Conservation (phyloP, 2,113 vertebrate species). For the Galemys pyrenaicus region DNA sequence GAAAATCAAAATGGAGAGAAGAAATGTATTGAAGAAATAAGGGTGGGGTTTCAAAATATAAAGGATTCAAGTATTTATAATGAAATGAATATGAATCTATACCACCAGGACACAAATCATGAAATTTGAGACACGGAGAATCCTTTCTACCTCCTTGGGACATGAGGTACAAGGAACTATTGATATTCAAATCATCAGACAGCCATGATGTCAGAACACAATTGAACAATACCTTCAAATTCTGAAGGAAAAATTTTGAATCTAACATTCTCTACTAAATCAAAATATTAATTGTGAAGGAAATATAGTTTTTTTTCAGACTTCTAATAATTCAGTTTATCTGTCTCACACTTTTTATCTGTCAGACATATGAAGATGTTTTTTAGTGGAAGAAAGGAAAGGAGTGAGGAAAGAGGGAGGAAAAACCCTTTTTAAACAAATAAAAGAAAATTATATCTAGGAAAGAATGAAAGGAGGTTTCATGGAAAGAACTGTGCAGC, state of each 20-base stretch:
- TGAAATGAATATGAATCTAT: neutral
- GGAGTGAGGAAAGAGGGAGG: neutral
- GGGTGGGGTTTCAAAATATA: neutral
- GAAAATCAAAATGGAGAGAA: neutral
- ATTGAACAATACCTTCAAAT: neutral
- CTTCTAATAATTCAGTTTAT: neutral
- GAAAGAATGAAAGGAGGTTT: neutral
- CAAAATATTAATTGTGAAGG: neutral
- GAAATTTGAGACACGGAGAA: neutral
- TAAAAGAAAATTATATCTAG: neutral
- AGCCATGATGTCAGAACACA: neutral
- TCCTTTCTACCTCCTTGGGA: too few relatives aligned
- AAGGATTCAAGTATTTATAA: neutral
- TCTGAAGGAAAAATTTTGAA: neutral
- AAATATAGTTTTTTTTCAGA: neutral
- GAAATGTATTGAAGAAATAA: neutral
- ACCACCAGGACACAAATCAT: neutral
- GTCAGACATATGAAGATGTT: neutral
- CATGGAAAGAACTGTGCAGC: too few relatives aligned
- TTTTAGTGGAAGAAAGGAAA: neutral
- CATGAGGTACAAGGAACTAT: neutral
- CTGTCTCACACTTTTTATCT: neutral
- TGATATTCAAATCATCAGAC: neutral
- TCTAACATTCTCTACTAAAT: neutral
- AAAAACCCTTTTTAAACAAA: neutral